A percentile compares a stretch with the other conserved stretches of the same genome.
phyloP scores from a whole-genome alignment of 1,140 invertebrate species.

The Dinoponera quadriceps region DNA sequence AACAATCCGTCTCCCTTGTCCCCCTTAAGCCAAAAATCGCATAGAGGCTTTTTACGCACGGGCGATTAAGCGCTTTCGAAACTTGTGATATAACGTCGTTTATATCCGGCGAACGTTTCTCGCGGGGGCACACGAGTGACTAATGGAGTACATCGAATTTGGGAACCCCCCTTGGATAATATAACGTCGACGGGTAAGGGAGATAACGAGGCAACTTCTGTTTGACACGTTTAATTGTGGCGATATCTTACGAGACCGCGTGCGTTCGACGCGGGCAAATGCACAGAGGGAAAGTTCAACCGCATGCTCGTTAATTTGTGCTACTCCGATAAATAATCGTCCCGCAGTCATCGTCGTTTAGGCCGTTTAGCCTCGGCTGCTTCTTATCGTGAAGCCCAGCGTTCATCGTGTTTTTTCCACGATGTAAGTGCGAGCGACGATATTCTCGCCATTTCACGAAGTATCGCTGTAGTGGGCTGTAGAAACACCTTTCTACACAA shows the following conservation, averaged over 20 bases:
- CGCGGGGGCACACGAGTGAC: conserved; percentile 3
- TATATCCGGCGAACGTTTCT: conserved; percentile 2
- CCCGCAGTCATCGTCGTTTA: not conserved
- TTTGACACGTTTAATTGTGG: conserved; percentile 46
- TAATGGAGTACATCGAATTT: conserved; percentile 43
- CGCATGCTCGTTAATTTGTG: conserved; percentile 39
- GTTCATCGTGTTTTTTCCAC: not conserved
- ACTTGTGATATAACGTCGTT: conserved; percentile 4
- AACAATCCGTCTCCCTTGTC: no score
- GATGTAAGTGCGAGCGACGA: not conserved
- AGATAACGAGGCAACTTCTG: conserved; percentile 53
- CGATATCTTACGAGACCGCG: conserved; percentile 34
- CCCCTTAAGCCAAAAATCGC: not conserved
- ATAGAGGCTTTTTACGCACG: not conserved
- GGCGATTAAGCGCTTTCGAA: not conserved
- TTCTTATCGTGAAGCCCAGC: conserved; percentile 1
- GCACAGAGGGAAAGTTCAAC: conserved; percentile 40
- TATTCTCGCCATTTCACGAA: not conserved
- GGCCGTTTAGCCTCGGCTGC: not conserved
- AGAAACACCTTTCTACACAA: not conserved
- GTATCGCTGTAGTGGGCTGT: not conserved
- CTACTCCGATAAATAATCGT: conserved; percentile 24
- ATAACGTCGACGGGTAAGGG: conserved; percentile 22
- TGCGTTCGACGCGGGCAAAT: conserved; percentile 17
- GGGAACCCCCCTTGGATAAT: not conserved